Base-by-base conservation (phyloP, 1,140 invertebrate species). In the Heliothis virescens region DNA sequence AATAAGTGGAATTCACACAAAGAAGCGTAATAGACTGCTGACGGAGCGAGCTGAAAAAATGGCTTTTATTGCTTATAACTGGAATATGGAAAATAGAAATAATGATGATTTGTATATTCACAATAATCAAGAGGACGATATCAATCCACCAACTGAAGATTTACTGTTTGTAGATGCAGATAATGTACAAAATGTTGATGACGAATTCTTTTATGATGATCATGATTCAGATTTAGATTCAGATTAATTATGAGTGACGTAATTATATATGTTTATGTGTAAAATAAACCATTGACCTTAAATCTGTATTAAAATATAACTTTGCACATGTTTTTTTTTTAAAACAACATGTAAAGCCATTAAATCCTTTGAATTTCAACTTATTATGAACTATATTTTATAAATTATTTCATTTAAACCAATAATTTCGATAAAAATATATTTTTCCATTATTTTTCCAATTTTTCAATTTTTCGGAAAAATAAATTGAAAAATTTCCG, bases 21-120 rank as follows among this genome's bases (percentile, higher is more conserved):
- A 18, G n/a, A 57, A 57, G 18, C 55, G 55, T 16, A 57, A 57
- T 57, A 57, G 55, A 21, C 18, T 57, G 18, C n/a, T 21, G 18
- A 57, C 55, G 18, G 55, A 57, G 18, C n/a, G 55, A 57, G 55
- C 55, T 57, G 55, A 16, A 57, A 57, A 57, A 21, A 16, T 57
- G n/a, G 55, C 55, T 21, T 57, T 18, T 21, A 57, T 57, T 18
- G n/a, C 55, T 18, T 57, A 57, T 57, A 57, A 57, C 55, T 57
- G 55, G 55, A 57, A 57, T 57, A 53, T 53, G 50, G 50, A 53
- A 53, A 53, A 53, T 53, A 53, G 50, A 53, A 53, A 53, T 53
- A 53, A 53, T 53, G 50, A 53, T 53, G 13, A 53, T 53, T 53
- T 53, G 50, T 53, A 53, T 53, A 53, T 53, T 53, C 50, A 53